Percentiles rank a stretch among this genome's conserved stretches.
phyloP scores from a whole-genome alignment of 1,140 invertebrate genomes.

The Onthophagus taurus region DNA sequence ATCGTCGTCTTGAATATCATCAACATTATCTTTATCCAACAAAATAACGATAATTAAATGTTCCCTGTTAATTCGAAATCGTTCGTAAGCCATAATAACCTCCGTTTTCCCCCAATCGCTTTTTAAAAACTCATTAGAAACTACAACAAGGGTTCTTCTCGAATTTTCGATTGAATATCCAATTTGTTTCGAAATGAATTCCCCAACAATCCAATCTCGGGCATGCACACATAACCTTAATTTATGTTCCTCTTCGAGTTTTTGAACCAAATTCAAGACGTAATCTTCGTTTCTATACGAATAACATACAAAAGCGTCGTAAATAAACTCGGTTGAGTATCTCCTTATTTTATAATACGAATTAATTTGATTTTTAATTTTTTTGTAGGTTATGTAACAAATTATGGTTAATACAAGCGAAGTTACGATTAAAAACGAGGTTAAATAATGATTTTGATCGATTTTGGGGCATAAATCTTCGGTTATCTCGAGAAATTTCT shows the following conservation, averaged over 20 bases:
- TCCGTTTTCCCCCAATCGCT: slow-evolving; percentile 79
- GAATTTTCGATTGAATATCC: slow-evolving; percentile 66
- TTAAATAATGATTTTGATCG: not conserved
- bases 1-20: no score
- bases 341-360: no score
- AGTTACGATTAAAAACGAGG: not conserved
- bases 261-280: slow-evolving; percentile 55
- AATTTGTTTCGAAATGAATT: slow-evolving; percentile 70
- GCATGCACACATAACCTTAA: slow-evolving; percentile 66
- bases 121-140: slow-evolving; percentile 70
- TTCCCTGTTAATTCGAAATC: no score
- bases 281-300: slow-evolving; percentile 71
- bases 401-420: not conserved
- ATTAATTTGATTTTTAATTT: no score
- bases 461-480: not conserved
- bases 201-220: slow-evolving; percentile 68
- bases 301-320: slow-evolving; percentile 81
- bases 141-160: slow-evolving; percentile 66
- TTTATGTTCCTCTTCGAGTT: slow-evolving; percentile 48
- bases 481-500: not conserved
- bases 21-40: no score
- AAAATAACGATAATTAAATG: no score
- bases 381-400: slow-evolving; percentile 46
- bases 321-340: slow-evolving; percentile 60
- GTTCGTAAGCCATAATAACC: slow-evolving; percentile 61